A percentile compares a stretch with the other conserved stretches of the same genome.
These are phyloP conservation scores for Xiphophorus couchianus DNA, from an alignment of 2,113 vertebrate genomes.

Conservation along the genomic window DNA sequence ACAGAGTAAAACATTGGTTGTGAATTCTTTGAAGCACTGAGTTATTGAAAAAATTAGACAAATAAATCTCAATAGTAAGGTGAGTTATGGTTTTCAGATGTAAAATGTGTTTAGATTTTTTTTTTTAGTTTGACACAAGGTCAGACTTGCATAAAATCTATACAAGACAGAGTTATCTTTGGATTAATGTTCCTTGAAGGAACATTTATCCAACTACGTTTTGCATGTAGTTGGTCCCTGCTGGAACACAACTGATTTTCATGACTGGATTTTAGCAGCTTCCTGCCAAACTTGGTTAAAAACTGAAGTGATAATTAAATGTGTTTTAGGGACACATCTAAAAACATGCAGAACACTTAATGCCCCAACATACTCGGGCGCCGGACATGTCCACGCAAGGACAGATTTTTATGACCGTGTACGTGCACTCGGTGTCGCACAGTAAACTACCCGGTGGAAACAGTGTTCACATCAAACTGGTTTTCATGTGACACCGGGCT, in stretches of 20 bases:
- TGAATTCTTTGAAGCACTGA: constrained; percentile 6
- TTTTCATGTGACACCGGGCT: no score
- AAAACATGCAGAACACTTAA: not conserved
- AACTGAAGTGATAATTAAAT: not conserved
- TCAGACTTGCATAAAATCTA: not conserved
- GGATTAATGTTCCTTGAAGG: not conserved
- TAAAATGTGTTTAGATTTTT: not conserved
- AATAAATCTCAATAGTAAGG: not conserved
- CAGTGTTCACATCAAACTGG: no score
- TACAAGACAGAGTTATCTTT: not conserved
- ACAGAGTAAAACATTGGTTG: not conserved
- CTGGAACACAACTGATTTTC: not conserved
- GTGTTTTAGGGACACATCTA: not conserved
- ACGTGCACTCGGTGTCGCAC: no score
- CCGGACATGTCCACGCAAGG: no score
- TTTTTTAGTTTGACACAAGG: not conserved
- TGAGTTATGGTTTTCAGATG: not conserved
- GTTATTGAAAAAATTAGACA: not conserved
- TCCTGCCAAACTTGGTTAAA: not conserved
- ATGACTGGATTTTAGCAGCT: not conserved
- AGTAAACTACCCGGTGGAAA: no score
- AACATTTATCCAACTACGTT: not conserved
- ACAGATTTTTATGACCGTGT: no score
- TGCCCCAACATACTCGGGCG: no score
- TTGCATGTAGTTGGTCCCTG: no score